These are phyloP conservation scores for Cloeon dipterum DNA, from an alignment of 2,888 invertebrate species.

Conservation along the genomic window DNA sequence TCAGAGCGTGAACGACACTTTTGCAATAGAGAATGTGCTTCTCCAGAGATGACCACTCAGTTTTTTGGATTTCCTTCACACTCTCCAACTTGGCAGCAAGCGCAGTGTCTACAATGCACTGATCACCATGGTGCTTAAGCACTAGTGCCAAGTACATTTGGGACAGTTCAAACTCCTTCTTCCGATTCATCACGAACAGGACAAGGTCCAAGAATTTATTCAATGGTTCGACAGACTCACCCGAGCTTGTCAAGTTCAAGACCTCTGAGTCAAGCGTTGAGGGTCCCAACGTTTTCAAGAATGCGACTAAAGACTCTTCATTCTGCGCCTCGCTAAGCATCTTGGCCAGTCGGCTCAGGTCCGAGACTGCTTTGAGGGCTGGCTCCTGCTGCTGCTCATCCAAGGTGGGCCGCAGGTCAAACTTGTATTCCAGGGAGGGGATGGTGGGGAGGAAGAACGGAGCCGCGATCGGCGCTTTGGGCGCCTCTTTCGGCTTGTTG, in stretches of 20 bases:
- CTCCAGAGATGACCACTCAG: conserved; percentile 42
- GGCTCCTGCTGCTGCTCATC: conserved; percentile 17
- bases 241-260: conserved; percentile 50
- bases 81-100: conserved; percentile 28
- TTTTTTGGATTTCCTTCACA: conserved; percentile 31
- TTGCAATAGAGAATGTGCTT: conserved; percentile 46
- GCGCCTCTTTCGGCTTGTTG: conserved; percentile 73
- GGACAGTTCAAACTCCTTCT: conserved; percentile 67
- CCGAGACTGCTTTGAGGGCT: conserved; percentile 33
- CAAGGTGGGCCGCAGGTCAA: conserved; percentile 35
- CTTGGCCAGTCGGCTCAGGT: conserved; percentile 39
- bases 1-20: conserved; percentile 50
- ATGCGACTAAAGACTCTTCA: conserved; percentile 31
- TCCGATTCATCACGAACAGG: conserved; percentile 41
- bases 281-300: conserved; percentile 49
- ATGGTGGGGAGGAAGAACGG: conserved; percentile 93
- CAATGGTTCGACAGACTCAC: conserved; percentile 47
- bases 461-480: conserved; percentile 63
- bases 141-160: conserved; percentile 78
- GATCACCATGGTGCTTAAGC: conserved; percentile 51
- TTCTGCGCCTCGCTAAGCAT: conserved; percentile 23
- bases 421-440: conserved; percentile 56
- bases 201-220: conserved; percentile 55
- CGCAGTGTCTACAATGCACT: conserved; percentile 28
- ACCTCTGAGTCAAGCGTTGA: conserved; percentile 75